A percentile compares a stretch with the other conserved stretches of the same genome.
Conservation (phyloP, 64 coral and sea anemone genomes). For the Actinia equina region DNA sequence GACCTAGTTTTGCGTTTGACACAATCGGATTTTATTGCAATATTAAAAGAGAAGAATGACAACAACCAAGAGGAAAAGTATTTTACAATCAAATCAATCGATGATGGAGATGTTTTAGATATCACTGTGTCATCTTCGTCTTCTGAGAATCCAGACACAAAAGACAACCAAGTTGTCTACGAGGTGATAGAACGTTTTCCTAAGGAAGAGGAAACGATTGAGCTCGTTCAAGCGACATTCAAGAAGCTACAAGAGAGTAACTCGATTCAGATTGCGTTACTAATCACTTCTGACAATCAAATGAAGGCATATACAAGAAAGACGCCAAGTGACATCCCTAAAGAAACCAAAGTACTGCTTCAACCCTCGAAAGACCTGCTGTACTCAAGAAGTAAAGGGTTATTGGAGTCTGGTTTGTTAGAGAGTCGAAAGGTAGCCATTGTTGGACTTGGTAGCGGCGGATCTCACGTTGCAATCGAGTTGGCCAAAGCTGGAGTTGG, state of each 20-base stretch:
- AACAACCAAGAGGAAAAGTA: not conserved
- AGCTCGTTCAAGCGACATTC: conserved; percentile 22
- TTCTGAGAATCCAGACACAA: not conserved
- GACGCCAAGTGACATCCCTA: not conserved
- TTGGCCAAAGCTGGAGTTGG: conserved; percentile 83
- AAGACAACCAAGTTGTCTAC: conserved; percentile 25
- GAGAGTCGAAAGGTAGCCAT: conserved; percentile 68
- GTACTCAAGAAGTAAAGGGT: conserved; percentile 66
- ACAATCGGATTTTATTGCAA: conserved; percentile 64
- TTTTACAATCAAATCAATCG: conserved; percentile 38
- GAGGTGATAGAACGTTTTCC: conserved; percentile 38
- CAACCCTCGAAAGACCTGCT: conserved; percentile 71
- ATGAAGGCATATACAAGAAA: conserved; percentile 30
- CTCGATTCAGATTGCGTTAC: conserved; percentile 37
- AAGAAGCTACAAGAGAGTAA: not conserved
- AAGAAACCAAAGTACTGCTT: conserved; percentile 41
- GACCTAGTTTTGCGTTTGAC: conserved; percentile 48
- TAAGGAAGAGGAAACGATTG: not conserved
- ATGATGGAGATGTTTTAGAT: conserved; percentile 40
- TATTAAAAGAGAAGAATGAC: conserved; percentile 24
- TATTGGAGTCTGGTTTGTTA: conserved; percentile 48
- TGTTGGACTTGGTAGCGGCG: conserved; percentile 75
- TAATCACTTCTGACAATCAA: conserved; percentile 24
- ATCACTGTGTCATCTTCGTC: conserved; percentile 7
- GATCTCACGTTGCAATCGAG: conserved; percentile 73